Evolutionary conservation across 2,113 vertebrate genomes (phyloP), one percentile per base, ranked within the genome.

Genomic region (Etia nguti): DNA sequence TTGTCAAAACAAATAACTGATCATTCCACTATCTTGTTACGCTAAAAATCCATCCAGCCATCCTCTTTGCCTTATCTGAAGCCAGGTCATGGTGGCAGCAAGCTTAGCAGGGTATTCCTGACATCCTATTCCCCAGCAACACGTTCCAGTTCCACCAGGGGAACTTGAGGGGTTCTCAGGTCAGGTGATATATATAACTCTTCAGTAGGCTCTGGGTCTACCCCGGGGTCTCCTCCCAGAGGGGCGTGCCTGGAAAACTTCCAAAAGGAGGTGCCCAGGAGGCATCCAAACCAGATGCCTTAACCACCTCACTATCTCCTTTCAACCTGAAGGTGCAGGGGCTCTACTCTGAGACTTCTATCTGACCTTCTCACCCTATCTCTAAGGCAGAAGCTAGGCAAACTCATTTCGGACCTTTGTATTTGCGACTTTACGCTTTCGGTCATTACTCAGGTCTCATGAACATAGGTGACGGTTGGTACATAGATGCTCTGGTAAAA

Each of bases 21-120:
- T 75, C 43, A 26, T 5, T 8, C 24, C 43, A 48, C 6, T 73
- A 2, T 26, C 5, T 29, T 7, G 5, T 0, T 1, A 0, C 13
- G 8, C 22, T 26, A 70, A 70, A 70, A 22, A 70, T 24, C n/a
- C n/a, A 70, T 43, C 62, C 22, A 46, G 22, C 68, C 4, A 41
- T 46, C 13, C 41, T 26, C 68, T 1, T 46, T 26, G 7, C n/a
- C 0, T 73, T 68, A 8, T 46, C 68, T 16, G 13, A 73, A 73
- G 41, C 68, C 41, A 73, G 1, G 38, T 73, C 3, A 26, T 16
- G 13, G 13, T 46, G 22, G 38, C 68, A 73, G 13, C 22, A 73
- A 26, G 65, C 22, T 26, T 26, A 73, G 68, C 65, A 46, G 22
- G 38, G 22, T 46, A 46, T 26, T 73, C 68, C 68, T 73, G 38